phyloP scores from a whole-genome alignment of 2,113 vertebrate genomes.

The Phalacrocorax pelagicus region DNA sequence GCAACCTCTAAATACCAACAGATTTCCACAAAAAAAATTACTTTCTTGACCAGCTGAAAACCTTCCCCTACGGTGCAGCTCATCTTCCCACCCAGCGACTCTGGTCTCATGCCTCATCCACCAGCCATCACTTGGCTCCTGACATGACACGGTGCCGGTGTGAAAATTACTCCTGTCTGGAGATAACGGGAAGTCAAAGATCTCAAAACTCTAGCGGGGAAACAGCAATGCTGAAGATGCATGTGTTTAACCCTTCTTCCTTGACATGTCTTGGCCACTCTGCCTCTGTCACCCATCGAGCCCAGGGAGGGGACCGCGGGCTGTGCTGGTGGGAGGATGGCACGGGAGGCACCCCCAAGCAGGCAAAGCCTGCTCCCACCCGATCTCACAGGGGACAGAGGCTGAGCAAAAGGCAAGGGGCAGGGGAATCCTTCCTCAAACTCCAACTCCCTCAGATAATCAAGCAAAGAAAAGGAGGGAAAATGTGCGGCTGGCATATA shows the following conservation, averaged over 20 bases:
- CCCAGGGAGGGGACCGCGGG: not conserved
- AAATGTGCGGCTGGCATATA: not conserved
- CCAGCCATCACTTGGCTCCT: not conserved
- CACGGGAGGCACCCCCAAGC: not conserved
- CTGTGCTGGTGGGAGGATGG: not conserved
- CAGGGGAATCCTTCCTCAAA: not conserved
- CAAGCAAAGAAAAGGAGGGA: not conserved
- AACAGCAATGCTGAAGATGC: not conserved
- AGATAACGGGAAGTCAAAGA: not conserved
- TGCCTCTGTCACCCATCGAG: rapidly evolving
- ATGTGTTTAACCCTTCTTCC: not conserved
- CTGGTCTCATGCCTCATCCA: not conserved
- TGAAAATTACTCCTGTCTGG: not conserved
- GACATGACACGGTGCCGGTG: not conserved
- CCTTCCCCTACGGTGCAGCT: not conserved
- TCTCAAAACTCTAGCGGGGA: not conserved
- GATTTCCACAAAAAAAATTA: not conserved
- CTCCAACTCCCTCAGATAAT: not conserved
- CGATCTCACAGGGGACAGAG: not conserved
- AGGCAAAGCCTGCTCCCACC: not conserved
- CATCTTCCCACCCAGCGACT: not conserved
- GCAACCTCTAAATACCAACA: not conserved
- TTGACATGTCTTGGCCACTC: not conserved
- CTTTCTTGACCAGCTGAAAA: not conserved
- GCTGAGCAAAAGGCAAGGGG: not conserved